Conservation (phyloP, 2,888 invertebrate species). For the Schizotus pectinicornis region DNA sequence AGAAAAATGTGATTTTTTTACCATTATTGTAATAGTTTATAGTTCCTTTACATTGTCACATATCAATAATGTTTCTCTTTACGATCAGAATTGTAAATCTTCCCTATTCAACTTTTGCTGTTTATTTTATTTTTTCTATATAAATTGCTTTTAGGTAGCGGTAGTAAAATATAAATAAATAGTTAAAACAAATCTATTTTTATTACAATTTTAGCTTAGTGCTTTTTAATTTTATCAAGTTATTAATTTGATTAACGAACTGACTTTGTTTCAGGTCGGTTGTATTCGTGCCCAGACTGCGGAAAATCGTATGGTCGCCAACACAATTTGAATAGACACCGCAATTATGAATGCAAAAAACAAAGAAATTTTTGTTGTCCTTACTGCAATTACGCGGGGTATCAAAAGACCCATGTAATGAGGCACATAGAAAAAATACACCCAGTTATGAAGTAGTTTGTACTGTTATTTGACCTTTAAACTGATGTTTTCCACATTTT, state of each 20-base stretch:
- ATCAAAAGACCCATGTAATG: constrained; percentile 65
- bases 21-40: constrained; percentile 40
- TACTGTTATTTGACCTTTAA: too few species aligned
- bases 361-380: constrained; percentile 68
- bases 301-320: constrained; percentile 77
- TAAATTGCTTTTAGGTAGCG: constrained; percentile 49
- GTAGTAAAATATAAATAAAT: constrained; percentile 50
- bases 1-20: constrained; percentile 51
- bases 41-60: constrained; percentile 36
- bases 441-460: constrained; percentile 34
- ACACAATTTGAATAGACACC: constrained; percentile 72
- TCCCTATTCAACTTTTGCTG: constrained; percentile 26
- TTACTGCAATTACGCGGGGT: constrained; percentile 67
- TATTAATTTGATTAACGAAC: not conserved
- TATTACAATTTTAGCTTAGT: constrained; percentile 1
- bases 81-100: constrained; percentile 21
- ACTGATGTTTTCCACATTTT: too few species aligned
- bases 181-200: constrained; percentile 31
- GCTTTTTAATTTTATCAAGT: not conserved
- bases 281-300: constrained; percentile 68
- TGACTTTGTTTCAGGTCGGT: constrained; percentile 7
- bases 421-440: constrained; percentile 57
- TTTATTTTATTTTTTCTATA: constrained; percentile 33
- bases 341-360: constrained; percentile 73
- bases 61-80: constrained; percentile 34